phyloP scores from a whole-genome alignment of 2,113 vertebrate species.

The Actenoides hombroni region DNA sequence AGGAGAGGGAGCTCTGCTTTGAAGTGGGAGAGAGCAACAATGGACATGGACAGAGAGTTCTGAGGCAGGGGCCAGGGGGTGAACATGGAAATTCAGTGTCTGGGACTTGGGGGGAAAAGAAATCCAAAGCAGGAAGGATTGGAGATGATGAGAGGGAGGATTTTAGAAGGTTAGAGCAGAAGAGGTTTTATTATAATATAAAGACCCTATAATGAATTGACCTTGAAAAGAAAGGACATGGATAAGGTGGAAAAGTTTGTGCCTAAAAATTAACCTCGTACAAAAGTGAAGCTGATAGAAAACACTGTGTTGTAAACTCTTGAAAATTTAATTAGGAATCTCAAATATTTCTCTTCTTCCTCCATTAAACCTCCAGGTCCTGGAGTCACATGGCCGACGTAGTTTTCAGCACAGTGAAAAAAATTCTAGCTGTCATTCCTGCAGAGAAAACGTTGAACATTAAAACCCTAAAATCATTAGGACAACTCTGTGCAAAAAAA shows the following conservation, averaged over 20 bases:
- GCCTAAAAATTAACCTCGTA: not conserved
- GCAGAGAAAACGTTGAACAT: not conserved
- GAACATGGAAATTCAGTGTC: not conserved
- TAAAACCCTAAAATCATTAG: not conserved
- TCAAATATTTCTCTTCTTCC: not conserved
- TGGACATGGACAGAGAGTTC: not conserved
- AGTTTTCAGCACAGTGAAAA: not conserved
- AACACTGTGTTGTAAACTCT: not conserved
- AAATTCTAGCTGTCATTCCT: not conserved
- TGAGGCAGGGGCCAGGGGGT: not conserved
- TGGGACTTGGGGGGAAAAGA: not conserved
- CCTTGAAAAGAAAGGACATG: not conserved
- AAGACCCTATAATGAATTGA: not conserved
- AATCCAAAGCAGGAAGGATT: not conserved
- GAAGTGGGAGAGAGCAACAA: not conserved
- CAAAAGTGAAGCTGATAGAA: not conserved
- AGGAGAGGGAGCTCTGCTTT: not conserved
- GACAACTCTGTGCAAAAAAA: not conserved
- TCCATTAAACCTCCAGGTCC: not conserved
- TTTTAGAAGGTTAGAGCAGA: not conserved
- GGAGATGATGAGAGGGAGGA: not conserved
- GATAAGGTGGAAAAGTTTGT: not conserved
- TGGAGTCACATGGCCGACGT: not conserved
- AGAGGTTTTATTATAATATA: not conserved
- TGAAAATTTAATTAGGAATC: not conserved